Conservation (phyloP, 2,797 vertebrate species). For the Craterocephalus amniculus region DNA sequence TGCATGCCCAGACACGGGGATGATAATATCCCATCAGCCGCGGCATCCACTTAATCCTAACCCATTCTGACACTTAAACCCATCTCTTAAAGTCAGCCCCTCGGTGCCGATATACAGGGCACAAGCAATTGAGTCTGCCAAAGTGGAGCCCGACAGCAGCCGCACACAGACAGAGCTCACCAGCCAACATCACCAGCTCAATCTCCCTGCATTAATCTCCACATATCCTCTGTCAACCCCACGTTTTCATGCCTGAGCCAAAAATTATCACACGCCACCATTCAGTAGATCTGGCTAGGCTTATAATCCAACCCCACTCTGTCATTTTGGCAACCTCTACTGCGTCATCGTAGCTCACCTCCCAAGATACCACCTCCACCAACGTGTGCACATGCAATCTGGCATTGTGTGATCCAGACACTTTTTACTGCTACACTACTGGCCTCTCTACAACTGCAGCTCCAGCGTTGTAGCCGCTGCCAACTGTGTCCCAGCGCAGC, state of each 20-base stretch:
- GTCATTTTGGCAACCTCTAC: conserved; percentile 76
- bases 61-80: conserved; percentile 71
- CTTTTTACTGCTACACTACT: conserved; percentile 73
- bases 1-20: conserved; percentile 33
- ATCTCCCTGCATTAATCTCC: conserved; percentile 78
- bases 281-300: conserved; percentile 69
- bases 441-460: conserved; percentile 69
- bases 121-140: conserved; percentile 73
- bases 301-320: conserved; percentile 77
- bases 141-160: conserved; percentile 65
- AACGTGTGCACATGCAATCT: conserved; percentile 73
- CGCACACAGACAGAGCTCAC: conserved; percentile 49
- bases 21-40: conserved; percentile 58
- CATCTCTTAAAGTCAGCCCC: conserved; percentile 68
- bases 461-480: conserved; percentile 68
- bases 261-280: conserved; percentile 72
- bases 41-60: conserved; percentile 70
- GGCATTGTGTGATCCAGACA: conserved; percentile 78
- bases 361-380: conserved; percentile 72
- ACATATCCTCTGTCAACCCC: conserved; percentile 73
- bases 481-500: conserved; percentile 75
- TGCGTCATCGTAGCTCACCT: conserved; percentile 76
- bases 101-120: conserved; percentile 65
- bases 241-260: conserved; percentile 72
- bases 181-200: conserved; percentile 71